Base-by-base conservation (phyloP, 1,140 invertebrate genomes). In the Lethocerus indicus region DNA sequence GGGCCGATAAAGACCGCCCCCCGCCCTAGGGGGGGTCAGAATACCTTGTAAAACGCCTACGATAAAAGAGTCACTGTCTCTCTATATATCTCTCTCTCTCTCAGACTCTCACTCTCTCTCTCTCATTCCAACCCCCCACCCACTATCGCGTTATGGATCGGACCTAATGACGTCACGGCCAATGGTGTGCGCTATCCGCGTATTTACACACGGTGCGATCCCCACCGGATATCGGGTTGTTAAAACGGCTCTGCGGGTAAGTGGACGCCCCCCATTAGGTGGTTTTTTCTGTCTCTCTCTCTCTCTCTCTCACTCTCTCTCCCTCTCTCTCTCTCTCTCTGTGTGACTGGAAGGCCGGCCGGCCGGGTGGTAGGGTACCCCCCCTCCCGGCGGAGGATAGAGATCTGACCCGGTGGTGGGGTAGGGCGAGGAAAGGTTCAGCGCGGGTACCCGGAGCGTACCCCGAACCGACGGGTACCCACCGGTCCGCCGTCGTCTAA, bases 181-280 rank as follows among this genome's bases (percentile, higher is more conserved):
- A 50, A 50, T 50, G 49, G 49, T 41, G 49, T 42, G 49, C 27
- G 49, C 29, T 35, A 41, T 48, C 23, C 27, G 26, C 32, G 49
- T 50, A 50, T 50, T 50, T 50, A n/a, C n/a, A 50, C 49, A 50
- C 21, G 49, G 40, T 29, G 49, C 44, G 49, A 50, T 50, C 42
- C 40, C 49, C 49, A 41, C 49, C 39, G 39, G 40, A 50, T 40
- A 50, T 50, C 44, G 49, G 49, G 28, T 42, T 40, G 26, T 50
- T 43, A 25, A n/a, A n/a, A n/a, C n/a, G n/a, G n/a, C n/a, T n/a
- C n/a, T n/a, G n/a, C n/a, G n/a, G n/a, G n/a, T n/a, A n/a, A n/a
- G n/a, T n/a, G n/a, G n/a, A n/a, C n/a, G n/a, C n/a, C n/a, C 16
- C 37, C 39, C 2, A 39, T 13, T 23, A 27, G 49, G 49, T 50